These are phyloP conservation scores for Drosophila mauritiana DNA, from an alignment of 1,140 invertebrate genomes.

Conservation along the genomic window DNA sequence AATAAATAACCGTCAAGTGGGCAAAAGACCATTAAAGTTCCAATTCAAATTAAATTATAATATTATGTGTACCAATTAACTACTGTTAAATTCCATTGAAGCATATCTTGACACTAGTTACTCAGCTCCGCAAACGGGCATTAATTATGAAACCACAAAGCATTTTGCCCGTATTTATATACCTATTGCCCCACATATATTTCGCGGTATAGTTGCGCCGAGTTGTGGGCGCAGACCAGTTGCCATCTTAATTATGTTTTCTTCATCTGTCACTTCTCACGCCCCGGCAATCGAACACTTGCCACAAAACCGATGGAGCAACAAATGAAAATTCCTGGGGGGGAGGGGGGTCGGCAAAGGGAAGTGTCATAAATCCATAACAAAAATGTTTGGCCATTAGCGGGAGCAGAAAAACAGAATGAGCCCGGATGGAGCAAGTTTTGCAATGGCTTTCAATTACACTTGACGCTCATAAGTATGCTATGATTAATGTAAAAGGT, in stretches of 20 bases:
- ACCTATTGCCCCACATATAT: neutral
- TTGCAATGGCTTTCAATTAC: slow-evolving; percentile 81
- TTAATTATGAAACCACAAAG: slow-evolving; percentile 24
- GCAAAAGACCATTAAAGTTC: too few species aligned
- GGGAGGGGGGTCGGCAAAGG: neutral
- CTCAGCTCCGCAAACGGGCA: slow-evolving; percentile 4
- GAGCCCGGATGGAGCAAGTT: slow-evolving; percentile 54
- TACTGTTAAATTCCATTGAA: neutral
- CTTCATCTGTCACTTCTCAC: slow-evolving; percentile 51
- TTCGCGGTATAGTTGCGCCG: slow-evolving; percentile 4
- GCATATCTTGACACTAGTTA: neutral
- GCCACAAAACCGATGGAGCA: slow-evolving; percentile 57
- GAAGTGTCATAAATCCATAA: slow-evolving; percentile 73
- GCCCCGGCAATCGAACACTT: slow-evolving; percentile 50
- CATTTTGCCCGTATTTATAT: slow-evolving; percentile 1
- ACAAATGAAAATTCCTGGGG: slow-evolving; percentile 28
- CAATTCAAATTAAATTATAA: neutral
- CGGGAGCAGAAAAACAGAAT: neutral
- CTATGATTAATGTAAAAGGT: slow-evolving; percentile 80
- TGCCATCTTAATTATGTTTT: slow-evolving; percentile 44
- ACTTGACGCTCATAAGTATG: slow-evolving; percentile 80
- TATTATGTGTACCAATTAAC: too few species aligned
- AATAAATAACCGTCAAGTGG: too few species aligned
- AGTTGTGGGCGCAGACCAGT: slow-evolving; percentile 3
- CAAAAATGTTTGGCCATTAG: slow-evolving; percentile 71